phyloP scores from a whole-genome alignment of 2,797 vertebrate species.

The Nannoperca obscura region DNA sequence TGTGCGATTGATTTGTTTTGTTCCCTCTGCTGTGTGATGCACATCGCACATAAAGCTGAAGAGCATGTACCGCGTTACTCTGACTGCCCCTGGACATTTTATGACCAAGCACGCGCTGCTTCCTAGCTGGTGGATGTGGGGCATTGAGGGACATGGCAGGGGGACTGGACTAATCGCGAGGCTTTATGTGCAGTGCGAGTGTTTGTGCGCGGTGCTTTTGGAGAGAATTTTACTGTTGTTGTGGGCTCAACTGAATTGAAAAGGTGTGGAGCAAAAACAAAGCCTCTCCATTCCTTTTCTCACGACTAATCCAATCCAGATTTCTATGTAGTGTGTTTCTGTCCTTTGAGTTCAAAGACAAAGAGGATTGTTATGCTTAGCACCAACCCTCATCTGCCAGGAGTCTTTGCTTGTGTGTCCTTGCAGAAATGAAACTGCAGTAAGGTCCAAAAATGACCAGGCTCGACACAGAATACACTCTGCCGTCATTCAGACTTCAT shows the following conservation, averaged over 20 bases:
- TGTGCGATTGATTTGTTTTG: slow-evolving; percentile 66
- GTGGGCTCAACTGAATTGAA: slow-evolving; percentile 12
- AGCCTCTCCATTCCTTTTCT: slow-evolving; percentile 1
- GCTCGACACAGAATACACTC: slow-evolving; percentile 5
- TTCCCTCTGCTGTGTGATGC: slow-evolving; percentile 38
- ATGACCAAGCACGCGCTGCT: slow-evolving; percentile 52
- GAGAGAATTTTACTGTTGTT: neutral
- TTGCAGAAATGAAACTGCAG: slow-evolving; percentile 20
- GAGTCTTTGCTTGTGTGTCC: slow-evolving; percentile 17
- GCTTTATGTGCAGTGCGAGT: slow-evolving; percentile 15
- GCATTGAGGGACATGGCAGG: neutral
- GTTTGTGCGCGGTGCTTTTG: slow-evolving; percentile 1
- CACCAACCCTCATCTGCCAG: slow-evolving; percentile 14
- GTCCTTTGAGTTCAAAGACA: slow-evolving; percentile 54
- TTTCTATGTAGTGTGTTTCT: slow-evolving; percentile 21
- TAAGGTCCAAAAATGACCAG: slow-evolving; percentile 33
- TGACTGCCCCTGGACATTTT: slow-evolving; percentile 43
- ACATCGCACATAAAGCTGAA: slow-evolving; percentile 39
- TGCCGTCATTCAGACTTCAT: slow-evolving; percentile 8
- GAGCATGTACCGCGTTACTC: slow-evolving; percentile 51
- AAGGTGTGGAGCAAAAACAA: slow-evolving; percentile 5
- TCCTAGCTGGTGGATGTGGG: slow-evolving; percentile 25
- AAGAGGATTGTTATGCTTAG: slow-evolving; percentile 42
- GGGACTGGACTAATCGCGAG: slow-evolving; percentile 6
- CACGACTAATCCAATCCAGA: slow-evolving; percentile 27